phyloP scores from a whole-genome alignment of 1,140 invertebrate genomes.

The Penaeus japonicus region DNA sequence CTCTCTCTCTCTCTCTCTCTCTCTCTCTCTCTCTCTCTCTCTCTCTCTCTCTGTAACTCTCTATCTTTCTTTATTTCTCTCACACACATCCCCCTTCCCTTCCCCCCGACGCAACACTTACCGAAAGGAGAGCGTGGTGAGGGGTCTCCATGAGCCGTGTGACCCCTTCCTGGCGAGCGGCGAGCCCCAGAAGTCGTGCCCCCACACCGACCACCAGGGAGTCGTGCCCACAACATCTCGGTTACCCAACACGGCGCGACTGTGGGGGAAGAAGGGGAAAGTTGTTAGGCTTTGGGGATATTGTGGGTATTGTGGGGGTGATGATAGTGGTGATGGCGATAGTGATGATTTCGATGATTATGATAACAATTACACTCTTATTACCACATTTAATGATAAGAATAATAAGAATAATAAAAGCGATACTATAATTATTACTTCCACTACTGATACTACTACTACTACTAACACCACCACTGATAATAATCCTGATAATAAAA shows the following conservation, averaged over 20 bases:
- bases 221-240: constrained; percentile 80
- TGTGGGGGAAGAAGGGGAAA: constrained; percentile 38
- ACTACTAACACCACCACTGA: too few species aligned
- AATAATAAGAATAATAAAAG: too few species aligned
- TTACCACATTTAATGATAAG: too few species aligned
- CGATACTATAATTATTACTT: too few species aligned
- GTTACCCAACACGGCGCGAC: constrained; percentile 80
- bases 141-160: constrained; percentile 84
- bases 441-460: too few species aligned
- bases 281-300: background rate
- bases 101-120: background rate
- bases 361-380: too few species aligned
- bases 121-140: constrained; percentile 85
- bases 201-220: constrained; percentile 73
- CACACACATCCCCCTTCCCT: background rate
- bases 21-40: background rate
- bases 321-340: too few species aligned
- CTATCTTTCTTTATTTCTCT: background rate
- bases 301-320: too few species aligned
- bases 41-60: background rate
- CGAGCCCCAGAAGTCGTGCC: constrained; percentile 92
- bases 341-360: too few species aligned
- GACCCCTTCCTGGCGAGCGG: constrained; percentile 82
- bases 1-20: background rate
- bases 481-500: too few species aligned